Percentiles rank a stretch among this genome's conserved stretches.
Conservation (phyloP, 2,888 invertebrate species). For the Oscheius sp. region DNA sequence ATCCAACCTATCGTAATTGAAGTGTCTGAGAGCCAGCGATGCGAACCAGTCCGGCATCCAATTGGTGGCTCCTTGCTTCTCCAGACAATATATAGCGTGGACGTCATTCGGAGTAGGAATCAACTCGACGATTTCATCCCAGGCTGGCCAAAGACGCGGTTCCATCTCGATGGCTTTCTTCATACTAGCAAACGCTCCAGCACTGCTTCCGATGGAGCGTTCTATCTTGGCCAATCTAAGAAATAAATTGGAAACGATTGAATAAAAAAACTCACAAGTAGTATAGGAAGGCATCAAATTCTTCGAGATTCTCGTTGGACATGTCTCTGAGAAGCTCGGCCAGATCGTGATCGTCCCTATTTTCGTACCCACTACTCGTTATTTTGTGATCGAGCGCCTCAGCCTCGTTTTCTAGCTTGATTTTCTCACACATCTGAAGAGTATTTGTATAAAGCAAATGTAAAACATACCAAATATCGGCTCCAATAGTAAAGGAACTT, state of each 20-base stretch:
- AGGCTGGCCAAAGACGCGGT: constrained; percentile 89
- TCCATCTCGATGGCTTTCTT: constrained; percentile 48
- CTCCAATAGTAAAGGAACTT: constrained; percentile 80
- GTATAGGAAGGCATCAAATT: constrained; percentile 32
- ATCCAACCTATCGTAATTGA: constrained; percentile 40
- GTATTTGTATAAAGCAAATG: background rate
- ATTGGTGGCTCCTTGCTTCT: constrained; percentile 17
- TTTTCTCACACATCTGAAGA: constrained; percentile 43
- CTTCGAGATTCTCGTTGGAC: constrained; percentile 39
- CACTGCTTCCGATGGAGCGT: constrained; percentile 41
- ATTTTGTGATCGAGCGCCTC: constrained; percentile 57
- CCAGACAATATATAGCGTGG: constrained; percentile 8
- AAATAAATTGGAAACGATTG: background rate
- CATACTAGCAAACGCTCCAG: constrained; percentile 40
- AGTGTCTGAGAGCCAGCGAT: constrained; percentile 43
- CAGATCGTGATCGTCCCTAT: constrained; percentile 16
- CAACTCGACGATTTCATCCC: constrained; percentile 89
- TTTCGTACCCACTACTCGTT: constrained; percentile 28
- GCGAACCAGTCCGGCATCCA: constrained; percentile 59
- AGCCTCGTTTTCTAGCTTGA: constrained; percentile 55
- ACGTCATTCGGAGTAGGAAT: constrained; percentile 75
- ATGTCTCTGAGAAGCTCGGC: constrained; percentile 39
- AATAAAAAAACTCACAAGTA: constrained; percentile 26
- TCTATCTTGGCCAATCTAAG: constrained; percentile 39
- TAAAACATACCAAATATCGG: constrained; percentile 56